These are phyloP conservation scores for Mustelus asterias DNA, from an alignment of 2,113 vertebrate genomes.

Conservation along the genomic window DNA sequence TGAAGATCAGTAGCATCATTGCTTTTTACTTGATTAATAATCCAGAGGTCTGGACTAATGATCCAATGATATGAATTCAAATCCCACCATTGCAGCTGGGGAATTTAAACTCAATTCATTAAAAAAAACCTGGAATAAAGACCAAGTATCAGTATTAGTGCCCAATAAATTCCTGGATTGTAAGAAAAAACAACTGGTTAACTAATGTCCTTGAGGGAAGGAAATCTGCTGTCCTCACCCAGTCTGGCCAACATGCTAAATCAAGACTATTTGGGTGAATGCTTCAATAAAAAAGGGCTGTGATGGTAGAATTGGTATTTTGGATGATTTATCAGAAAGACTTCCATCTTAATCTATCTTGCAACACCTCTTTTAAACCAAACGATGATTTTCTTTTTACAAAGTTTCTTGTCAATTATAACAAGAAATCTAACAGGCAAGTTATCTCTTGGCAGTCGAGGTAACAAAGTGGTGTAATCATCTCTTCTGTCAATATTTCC, in stretches of 20 bases:
- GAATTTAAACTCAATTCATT: neutral
- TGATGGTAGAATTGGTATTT: neutral
- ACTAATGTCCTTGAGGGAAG: neutral
- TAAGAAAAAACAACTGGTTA: neutral
- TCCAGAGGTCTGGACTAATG: neutral
- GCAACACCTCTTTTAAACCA: neutral
- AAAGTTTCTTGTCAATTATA: conserved; percentile 21
- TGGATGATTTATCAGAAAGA: neutral
- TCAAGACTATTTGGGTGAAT: neutral
- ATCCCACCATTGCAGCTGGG: neutral
- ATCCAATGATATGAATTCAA: neutral
- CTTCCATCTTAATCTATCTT: neutral
- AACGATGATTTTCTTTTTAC: neutral
- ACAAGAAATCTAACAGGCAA: neutral
- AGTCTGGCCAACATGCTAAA: neutral
- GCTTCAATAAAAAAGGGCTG: neutral
- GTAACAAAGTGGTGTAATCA: conserved; percentile 24
- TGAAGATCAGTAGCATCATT: neutral
- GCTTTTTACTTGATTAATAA: neutral
- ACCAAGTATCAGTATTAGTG: neutral
- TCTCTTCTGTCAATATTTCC: conserved; percentile 19
- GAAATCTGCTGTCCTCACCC: neutral
- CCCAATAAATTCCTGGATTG: neutral
- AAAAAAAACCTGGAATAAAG: neutral
- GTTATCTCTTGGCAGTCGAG: neutral